Conservation (phyloP, 2,888 invertebrate species). For the Anthoptus insignis region DNA sequence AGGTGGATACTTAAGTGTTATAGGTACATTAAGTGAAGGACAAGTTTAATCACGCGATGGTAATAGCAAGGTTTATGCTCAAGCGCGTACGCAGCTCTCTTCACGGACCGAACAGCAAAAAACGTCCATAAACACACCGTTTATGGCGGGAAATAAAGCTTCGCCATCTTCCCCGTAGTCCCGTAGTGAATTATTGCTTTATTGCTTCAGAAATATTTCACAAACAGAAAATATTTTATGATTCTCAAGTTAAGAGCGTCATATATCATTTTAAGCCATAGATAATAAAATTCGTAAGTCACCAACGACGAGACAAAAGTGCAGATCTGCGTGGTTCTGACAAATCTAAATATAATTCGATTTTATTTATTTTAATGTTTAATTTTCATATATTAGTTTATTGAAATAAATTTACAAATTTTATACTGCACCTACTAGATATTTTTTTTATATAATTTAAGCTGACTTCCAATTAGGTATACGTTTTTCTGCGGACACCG, state of each 20-base stretch:
- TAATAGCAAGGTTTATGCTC: slow-evolving; percentile 75
- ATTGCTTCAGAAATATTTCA: slow-evolving; percentile 87
- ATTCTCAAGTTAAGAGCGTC: slow-evolving; percentile 85
- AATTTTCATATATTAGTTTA: too few relatives aligned
- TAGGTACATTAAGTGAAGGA: slow-evolving; percentile 4
- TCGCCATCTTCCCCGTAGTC: slow-evolving; percentile 84
- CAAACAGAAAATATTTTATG: slow-evolving; percentile 87
- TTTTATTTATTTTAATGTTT: slow-evolving; percentile 23
- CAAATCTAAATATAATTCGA: slow-evolving; percentile 46
- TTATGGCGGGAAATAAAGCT: slow-evolving; percentile 86
- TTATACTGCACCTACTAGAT: too few relatives aligned
- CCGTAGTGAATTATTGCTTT: slow-evolving; percentile 87
- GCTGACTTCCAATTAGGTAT: too few relatives aligned
- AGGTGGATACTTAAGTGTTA: slow-evolving; percentile 1
- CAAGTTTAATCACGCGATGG: slow-evolving; percentile 63
- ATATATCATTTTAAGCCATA: slow-evolving; percentile 87
- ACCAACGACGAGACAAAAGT: slow-evolving; percentile 78
- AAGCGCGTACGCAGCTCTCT: slow-evolving; percentile 63
- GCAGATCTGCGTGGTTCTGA: slow-evolving; percentile 55
- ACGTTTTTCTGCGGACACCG: too few relatives aligned
- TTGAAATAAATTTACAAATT: too few relatives aligned
- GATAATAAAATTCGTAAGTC: slow-evolving; percentile 86
- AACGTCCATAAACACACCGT: slow-evolving; percentile 84
- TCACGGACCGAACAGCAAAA: slow-evolving; percentile 69
- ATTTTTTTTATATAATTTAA: too few relatives aligned